Percentiles rank a stretch among this genome's conserved stretches.
These are phyloP conservation scores for Phalloptychus januarius DNA, from an alignment of 2,797 vertebrate genomes.

Conservation along the genomic window DNA sequence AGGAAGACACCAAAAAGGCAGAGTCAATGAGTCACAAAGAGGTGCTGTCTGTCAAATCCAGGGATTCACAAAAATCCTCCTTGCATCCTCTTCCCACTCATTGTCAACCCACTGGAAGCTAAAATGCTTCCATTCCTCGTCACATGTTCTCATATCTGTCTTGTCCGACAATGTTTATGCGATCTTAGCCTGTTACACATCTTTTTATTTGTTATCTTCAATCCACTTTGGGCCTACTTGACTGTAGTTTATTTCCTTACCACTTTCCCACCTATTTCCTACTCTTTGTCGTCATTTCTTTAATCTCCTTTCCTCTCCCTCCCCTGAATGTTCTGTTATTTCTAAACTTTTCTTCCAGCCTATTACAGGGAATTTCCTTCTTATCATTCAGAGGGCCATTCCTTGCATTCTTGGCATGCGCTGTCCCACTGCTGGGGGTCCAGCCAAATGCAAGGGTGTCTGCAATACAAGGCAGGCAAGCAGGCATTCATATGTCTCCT, in stretches of 20 bases:
- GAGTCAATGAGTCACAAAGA: slow-evolving; percentile 64
- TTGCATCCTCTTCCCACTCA: slow-evolving; percentile 29
- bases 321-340: slow-evolving; percentile 61
- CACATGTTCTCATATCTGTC: slow-evolving; percentile 28
- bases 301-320: slow-evolving; percentile 46
- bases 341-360: slow-evolving; percentile 53
- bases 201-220: slow-evolving; percentile 36
- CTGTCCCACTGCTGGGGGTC: slow-evolving; percentile 67
- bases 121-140: slow-evolving; percentile 59
- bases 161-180: not conserved
- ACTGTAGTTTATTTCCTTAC: slow-evolving; percentile 27
- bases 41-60: slow-evolving; percentile 55
- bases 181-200: slow-evolving; percentile 30
- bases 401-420: slow-evolving; percentile 78
- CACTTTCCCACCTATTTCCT: slow-evolving; percentile 22
- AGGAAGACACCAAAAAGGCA: slow-evolving; percentile 32
- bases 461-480: slow-evolving; percentile 71
- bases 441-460: slow-evolving; percentile 64
- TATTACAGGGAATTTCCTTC: slow-evolving; percentile 67
- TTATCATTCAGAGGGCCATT: slow-evolving; percentile 78
- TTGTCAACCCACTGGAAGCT: slow-evolving; percentile 31
- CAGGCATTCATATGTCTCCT: slow-evolving; percentile 50
- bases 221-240: slow-evolving; percentile 28
- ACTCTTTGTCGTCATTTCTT: slow-evolving; percentile 61
- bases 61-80: slow-evolving; percentile 50